These are phyloP conservation scores for Lemur catta DNA, from an alignment of 2,797 vertebrate species.

Conservation along the genomic window DNA sequence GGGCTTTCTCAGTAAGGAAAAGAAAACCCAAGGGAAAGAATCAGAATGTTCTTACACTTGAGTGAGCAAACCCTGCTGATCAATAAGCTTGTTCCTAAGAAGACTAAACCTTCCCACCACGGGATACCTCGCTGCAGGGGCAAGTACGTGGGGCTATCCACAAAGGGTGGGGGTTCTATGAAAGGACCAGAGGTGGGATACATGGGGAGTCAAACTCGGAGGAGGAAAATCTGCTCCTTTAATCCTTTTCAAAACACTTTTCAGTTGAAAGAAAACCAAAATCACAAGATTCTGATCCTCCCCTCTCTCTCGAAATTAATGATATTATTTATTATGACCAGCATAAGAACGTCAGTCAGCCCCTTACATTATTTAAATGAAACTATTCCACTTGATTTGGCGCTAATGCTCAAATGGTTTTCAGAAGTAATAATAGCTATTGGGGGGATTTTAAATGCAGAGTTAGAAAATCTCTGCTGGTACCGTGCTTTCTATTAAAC, in stretches of 20 bases:
- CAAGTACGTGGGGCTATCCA: neutral
- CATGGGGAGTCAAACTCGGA: constrained; percentile 9
- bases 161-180: constrained; percentile 58
- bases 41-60: constrained; percentile 42
- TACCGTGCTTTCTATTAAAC: constrained; percentile 53
- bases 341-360: constrained; percentile 50
- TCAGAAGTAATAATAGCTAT: constrained; percentile 68
- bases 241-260: constrained; percentile 74
- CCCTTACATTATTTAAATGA: constrained; percentile 77
- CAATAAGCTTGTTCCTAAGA: constrained; percentile 65
- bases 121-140: neutral
- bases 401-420: constrained; percentile 62
- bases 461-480: constrained; percentile 64
- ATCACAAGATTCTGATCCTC: constrained; percentile 57
- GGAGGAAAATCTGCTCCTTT: constrained; percentile 60
- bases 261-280: constrained; percentile 53
- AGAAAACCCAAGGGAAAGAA: constrained; percentile 70
- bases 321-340: constrained; percentile 67
- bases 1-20: constrained; percentile 61
- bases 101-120: constrained; percentile 63
- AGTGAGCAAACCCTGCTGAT: constrained; percentile 69
- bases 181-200: constrained; percentile 8
- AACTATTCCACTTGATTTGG: constrained; percentile 74
- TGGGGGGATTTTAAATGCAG: constrained; percentile 61
- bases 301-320: constrained; percentile 51